Conservation (phyloP, 2,113 vertebrate species). For the Gopherus evgoodei region DNA sequence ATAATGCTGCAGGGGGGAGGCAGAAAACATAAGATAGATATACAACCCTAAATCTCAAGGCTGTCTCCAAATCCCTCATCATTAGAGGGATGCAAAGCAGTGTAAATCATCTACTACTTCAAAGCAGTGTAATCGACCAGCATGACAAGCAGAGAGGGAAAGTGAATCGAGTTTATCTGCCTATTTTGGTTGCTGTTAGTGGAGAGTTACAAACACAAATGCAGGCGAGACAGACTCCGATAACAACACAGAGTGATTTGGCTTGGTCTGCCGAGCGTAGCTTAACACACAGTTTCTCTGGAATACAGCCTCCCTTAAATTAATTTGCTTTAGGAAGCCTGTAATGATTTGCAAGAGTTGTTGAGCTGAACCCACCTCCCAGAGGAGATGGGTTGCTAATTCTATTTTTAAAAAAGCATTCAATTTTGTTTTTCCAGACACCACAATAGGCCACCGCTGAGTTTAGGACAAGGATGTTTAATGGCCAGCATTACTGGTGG, state of each 20-base stretch:
- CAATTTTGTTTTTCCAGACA: background rate
- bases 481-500: background rate
- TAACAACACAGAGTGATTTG: background rate
- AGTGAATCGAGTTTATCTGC: background rate
- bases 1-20: no score
- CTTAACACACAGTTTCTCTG: background rate
- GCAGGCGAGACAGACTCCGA: background rate
- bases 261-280: background rate
- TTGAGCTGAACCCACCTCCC: no score
- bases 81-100: background rate
- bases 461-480: rapidly evolving
- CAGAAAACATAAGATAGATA: background rate
- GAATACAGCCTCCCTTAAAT: background rate
- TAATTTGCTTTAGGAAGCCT: background rate
- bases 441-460: background rate
- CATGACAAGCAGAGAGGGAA: background rate
- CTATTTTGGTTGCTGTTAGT: background rate
- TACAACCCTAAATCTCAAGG: background rate
- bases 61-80: background rate
- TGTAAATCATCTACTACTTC: background rate
- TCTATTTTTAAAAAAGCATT: background rate
- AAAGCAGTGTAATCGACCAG: background rate
- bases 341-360: no score
- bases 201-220: background rate
- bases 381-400: background rate